Percentiles rank a stretch among this genome's conserved stretches.
phyloP scores from a whole-genome alignment of 2,888 invertebrate genomes.

The Pocota personata region DNA sequence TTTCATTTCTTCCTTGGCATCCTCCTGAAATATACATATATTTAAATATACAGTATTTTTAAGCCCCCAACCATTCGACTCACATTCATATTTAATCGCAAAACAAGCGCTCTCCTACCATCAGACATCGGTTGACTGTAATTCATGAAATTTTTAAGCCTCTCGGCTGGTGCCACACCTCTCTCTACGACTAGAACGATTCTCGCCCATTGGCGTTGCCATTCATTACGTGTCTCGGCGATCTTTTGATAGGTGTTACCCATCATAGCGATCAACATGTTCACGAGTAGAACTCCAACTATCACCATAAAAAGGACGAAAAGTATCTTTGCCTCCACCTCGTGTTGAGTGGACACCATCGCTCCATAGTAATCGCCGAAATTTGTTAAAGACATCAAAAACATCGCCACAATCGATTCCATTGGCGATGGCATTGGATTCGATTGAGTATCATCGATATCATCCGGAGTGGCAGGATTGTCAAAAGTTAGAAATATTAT shows the following conservation, averaged over 20 bases:
- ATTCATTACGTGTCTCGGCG: conserved; percentile 97
- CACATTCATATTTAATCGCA: conserved; percentile 95
- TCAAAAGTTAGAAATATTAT: conserved; percentile 95
- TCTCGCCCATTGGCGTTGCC: conserved; percentile 99
- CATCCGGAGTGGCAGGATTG: conserved; percentile 91
- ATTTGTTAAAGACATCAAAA: conserved; percentile 98
- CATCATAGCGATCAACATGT: conserved; percentile 99
- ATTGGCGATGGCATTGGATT: conserved; percentile 96
- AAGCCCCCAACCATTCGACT: conserved; percentile 76
- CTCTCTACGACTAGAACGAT: conserved; percentile 98
- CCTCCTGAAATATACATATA: conserved; percentile 87
- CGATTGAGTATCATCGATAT: conserved; percentile 90
- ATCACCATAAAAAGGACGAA: conserved; percentile 99
- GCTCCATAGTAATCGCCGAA: conserved; percentile 97
- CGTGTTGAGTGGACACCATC: conserved; percentile 94
- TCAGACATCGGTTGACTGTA: conserved; percentile 98
- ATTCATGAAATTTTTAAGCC: conserved; percentile 92
- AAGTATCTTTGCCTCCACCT: conserved; percentile 93
- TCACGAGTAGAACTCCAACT: conserved; percentile 96
- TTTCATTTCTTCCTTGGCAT: conserved; percentile 97
- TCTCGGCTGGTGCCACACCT: conserved; percentile 95
- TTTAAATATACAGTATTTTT: too few species aligned
- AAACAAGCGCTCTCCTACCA: conserved; percentile 92
- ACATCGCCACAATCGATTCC: conserved; percentile 98
- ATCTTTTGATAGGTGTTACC: conserved; percentile 99